Base-by-base conservation (phyloP, 2,113 vertebrate species). In the Platysternon megacephalum region DNA sequence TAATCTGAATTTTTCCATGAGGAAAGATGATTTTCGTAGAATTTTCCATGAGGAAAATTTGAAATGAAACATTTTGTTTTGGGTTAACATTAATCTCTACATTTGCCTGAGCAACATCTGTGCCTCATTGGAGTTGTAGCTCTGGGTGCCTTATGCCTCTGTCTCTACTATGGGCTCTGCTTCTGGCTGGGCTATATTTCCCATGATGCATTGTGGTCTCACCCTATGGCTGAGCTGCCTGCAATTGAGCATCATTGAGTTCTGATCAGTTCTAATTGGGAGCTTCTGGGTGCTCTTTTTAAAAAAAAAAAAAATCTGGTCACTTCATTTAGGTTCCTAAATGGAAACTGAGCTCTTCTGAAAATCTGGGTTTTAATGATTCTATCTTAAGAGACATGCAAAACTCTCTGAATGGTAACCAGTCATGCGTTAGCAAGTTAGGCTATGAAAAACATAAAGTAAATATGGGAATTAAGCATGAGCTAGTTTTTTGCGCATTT, bases 181-280 rank as follows among this genome's bases (percentile, higher is more conserved):
- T 68, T 68, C 32, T n/a, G 58, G 13, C 32, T 35, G 32, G 29
- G 14, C 51, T 85, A 14, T 35, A 46, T 51, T 10, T 85, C 85
- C 53, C 1, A 0, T 79, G 17, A 55, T 32, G 24, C 11, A 12
- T 2, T 79, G 32, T 6, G 84, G 6, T 82, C 10, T 11, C 58
- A 82, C 46, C 17, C 16, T 79, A 29, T 35, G 39, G 16, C 35
- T 49, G 53, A 87, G n/a, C 6, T 84, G 35, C 7, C 6, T 84
- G 35, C 16, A 21, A 9, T 3, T 84, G 16, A 11, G 6, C 79
- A n/a, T 68, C 16, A 68, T 4, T 35, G 35, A 68, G 32, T 68
- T 28, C 16, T 6, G 8, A 78, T 55, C 16, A 55, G 8, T 28
- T 48, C 39, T 93, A 68, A 61, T 3, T 61, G 72, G 82, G 4